Conservation (phyloP, 2,113 vertebrate species). For the Lontra canadensis region DNA sequence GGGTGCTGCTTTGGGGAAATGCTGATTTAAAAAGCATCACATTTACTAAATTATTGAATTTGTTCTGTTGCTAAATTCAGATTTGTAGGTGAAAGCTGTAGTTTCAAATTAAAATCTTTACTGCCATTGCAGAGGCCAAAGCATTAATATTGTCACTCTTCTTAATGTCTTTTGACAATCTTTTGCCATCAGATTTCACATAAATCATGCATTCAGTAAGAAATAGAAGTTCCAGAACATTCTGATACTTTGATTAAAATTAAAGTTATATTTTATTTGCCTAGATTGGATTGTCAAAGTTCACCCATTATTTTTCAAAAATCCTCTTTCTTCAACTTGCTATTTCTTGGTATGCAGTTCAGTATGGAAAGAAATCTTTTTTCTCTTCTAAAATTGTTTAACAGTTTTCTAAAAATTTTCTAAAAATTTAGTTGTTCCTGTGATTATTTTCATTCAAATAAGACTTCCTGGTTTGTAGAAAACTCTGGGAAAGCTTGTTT, state of each 20-base stretch:
- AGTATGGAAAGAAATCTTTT: background rate
- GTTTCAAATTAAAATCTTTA: conserved; percentile 88
- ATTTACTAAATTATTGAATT: conserved; percentile 93
- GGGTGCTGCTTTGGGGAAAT: conserved; percentile 81
- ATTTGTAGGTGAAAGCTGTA: conserved; percentile 89
- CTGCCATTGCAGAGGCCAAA: conserved; percentile 81
- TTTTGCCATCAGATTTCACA: conserved; percentile 74
- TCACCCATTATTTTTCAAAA: background rate
- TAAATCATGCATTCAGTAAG: background rate
- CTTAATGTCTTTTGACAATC: conserved; percentile 88
- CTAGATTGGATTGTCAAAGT: background rate
- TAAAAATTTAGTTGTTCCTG: background rate
- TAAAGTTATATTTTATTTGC: background rate
- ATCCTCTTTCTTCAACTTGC: background rate
- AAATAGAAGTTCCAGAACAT: background rate
- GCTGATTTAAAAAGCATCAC: conserved; percentile 86
- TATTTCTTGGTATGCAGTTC: background rate
- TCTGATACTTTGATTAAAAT: background rate
- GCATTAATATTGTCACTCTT: conserved; percentile 76
- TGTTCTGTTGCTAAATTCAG: conserved; percentile 84
- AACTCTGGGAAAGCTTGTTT: background rate
- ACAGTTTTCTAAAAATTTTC: background rate
- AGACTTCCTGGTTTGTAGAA: background rate
- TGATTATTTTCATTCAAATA: background rate
- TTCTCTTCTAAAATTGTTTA: background rate